phyloP scores from a whole-genome alignment of 2,797 vertebrate species.

The Fratercula arctica region DNA sequence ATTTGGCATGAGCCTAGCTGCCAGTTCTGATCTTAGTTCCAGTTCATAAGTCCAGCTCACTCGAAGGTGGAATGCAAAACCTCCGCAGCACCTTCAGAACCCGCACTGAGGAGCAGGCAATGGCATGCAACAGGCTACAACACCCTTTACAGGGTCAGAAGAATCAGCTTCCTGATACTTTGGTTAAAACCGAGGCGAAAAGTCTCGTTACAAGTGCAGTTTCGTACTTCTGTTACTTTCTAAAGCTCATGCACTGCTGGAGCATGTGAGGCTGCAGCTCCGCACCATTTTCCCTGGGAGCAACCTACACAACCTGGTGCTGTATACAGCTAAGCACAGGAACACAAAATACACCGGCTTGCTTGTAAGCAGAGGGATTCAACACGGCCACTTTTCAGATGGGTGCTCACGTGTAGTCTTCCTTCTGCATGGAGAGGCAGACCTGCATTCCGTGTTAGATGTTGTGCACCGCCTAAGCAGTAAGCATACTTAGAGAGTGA shows the following conservation, averaged over 20 bases:
- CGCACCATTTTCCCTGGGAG: neutral
- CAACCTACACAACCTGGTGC: neutral
- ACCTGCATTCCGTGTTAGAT: neutral
- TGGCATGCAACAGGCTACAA: neutral
- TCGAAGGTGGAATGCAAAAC: conserved; percentile 44
- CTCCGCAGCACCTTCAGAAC: conserved; percentile 27
- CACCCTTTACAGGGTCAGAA: neutral
- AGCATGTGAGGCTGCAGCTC: neutral
- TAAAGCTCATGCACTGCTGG: neutral
- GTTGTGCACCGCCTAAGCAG: neutral
- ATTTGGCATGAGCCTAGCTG: conserved; percentile 61
- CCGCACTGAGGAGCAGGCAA: neutral
- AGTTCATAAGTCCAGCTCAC: conserved; percentile 56
- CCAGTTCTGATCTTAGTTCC: conserved; percentile 68
- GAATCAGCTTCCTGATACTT: conserved; percentile 11
- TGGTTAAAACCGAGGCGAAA: neutral
- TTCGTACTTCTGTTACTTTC: neutral
- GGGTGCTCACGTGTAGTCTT: neutral
- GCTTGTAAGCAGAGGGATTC: neutral
- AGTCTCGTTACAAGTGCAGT: neutral
- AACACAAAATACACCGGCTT: neutral
- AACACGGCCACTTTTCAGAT: neutral
- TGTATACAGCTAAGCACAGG: neutral
- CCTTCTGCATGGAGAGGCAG: neutral
- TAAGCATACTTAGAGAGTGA: neutral